Percentiles rank a stretch among this genome's conserved stretches.
Conservation (phyloP, 2,888 invertebrate species). For the Octodonta nipae region DNA sequence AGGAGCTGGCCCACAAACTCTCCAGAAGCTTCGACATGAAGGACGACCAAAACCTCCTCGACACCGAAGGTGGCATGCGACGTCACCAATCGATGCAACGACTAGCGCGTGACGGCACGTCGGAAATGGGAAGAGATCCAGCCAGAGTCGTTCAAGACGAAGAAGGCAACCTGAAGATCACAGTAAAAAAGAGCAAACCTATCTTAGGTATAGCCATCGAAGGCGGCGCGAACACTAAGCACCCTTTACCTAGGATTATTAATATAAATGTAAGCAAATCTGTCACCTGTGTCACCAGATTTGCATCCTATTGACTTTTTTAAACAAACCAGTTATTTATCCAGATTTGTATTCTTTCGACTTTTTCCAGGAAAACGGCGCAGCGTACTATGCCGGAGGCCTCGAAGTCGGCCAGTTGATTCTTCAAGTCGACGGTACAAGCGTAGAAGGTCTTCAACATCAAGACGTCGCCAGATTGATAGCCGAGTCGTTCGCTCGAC, state of each 20-base stretch:
- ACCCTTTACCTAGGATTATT: conserved; percentile 87
- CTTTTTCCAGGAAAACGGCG: conserved; percentile 72
- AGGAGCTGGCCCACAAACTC: conserved; percentile 78
- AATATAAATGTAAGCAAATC: conserved; percentile 93
- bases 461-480: conserved; percentile 84
- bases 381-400: conserved; percentile 84
- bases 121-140: conserved; percentile 27
- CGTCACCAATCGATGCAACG: conserved; percentile 68
- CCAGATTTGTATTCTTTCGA: conserved; percentile 15
- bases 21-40: conserved; percentile 82
- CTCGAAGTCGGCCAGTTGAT: conserved; percentile 89
- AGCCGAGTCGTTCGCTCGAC: conserved; percentile 84
- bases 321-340: too few species aligned
- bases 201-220: conserved; percentile 93
- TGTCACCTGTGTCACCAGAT: too few species aligned
- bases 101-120: conserved; percentile 45
- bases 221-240: conserved; percentile 91
- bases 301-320: too few species aligned
- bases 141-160: conserved; percentile 68
- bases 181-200: conserved; percentile 85
- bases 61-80: conserved; percentile 49
- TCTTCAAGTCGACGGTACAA: conserved; percentile 68
- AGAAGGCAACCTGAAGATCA: conserved; percentile 76
- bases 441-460: conserved; percentile 68
- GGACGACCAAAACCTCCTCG: conserved; percentile 61